These are phyloP conservation scores for Clarias batrachus DNA, from an alignment of 2,113 vertebrate genomes.

Conservation along the genomic window DNA sequence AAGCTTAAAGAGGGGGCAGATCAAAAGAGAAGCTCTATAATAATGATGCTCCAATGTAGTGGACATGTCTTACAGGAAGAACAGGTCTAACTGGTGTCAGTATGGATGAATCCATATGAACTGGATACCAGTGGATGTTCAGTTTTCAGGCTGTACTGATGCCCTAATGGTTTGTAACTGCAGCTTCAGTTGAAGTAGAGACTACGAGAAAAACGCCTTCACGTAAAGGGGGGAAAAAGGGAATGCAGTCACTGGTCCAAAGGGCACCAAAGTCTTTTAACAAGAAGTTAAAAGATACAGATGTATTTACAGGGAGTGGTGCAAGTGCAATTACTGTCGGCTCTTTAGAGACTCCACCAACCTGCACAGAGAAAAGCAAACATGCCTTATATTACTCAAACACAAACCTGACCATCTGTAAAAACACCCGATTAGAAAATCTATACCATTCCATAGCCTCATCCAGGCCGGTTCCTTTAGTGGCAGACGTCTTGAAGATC, in stretches of 20 bases:
- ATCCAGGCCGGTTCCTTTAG: constrained; percentile 92
- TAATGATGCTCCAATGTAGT: constrained; percentile 35
- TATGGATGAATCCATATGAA: constrained; percentile 11
- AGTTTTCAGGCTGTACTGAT: background rate
- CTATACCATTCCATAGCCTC: constrained; percentile 96
- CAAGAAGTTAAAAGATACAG: constrained; percentile 55
- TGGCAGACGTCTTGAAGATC: constrained; percentile 98
- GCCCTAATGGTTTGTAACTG: background rate
- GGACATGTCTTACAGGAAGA: constrained; percentile 19
- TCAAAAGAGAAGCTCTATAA: constrained; percentile 1
- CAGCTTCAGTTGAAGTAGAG: background rate
- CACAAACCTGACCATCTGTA: background rate
- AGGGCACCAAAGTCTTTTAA: constrained; percentile 59
- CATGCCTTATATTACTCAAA: background rate
- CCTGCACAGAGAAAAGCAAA: constrained; percentile 70
- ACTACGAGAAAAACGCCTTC: constrained; percentile 28
- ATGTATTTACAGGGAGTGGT: constrained; percentile 65
- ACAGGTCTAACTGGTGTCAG: background rate
- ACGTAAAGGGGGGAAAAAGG: constrained; percentile 44
- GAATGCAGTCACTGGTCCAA: constrained; percentile 66
- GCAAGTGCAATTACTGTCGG: constrained; percentile 79
- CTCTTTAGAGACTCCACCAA: constrained; percentile 94
- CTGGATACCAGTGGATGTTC: background rate
- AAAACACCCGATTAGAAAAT: background rate
- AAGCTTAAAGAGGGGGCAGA: background rate